Conservation (phyloP, 92 coral and sea anemone genomes). For the Actinostola sp. region DNA sequence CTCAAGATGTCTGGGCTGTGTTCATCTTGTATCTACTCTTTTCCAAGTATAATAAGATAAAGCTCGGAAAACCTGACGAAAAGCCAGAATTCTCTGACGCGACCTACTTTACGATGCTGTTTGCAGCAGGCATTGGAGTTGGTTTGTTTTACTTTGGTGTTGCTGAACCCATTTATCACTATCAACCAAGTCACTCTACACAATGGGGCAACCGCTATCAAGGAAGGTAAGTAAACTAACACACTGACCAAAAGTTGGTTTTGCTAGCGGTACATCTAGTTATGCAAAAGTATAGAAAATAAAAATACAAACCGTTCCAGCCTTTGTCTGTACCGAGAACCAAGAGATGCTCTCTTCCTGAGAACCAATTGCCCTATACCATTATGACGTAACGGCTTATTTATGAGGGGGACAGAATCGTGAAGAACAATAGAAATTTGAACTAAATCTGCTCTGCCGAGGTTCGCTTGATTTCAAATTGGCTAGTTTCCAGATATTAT, state of each 20-base stretch:
- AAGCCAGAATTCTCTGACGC: conserved; percentile 84
- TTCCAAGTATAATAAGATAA: conserved; percentile 76
- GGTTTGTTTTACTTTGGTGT: conserved; percentile 83
- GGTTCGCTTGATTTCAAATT: no score
- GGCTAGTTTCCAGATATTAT: no score
- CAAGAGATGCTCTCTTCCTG: no score
- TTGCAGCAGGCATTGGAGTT: conserved; percentile 84
- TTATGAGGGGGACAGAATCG: no score
- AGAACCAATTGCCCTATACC: no score
- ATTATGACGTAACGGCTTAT: no score
- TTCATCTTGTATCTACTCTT: conserved; percentile 70
- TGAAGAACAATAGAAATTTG: no score
- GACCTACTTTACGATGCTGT: conserved; percentile 81
- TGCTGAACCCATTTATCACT: conserved; percentile 63
- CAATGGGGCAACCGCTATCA: conserved; percentile 69
- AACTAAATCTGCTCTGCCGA: no score
- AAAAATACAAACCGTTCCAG: no score
- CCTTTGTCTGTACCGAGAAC: no score
- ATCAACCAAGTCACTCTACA: conserved; percentile 33
- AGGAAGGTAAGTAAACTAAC: conserved; percentile 55
- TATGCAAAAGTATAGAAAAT: no score
- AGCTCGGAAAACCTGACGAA: conserved; percentile 77
- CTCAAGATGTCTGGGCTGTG: conserved; percentile 78
- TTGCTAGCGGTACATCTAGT: not conserved
- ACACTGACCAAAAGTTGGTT: conserved; percentile 18